Evolutionary conservation across 2,888 invertebrate genomes (phyloP), one percentile per base, ranked within the genome.

Genomic region (Hydropsyche betteni): DNA sequence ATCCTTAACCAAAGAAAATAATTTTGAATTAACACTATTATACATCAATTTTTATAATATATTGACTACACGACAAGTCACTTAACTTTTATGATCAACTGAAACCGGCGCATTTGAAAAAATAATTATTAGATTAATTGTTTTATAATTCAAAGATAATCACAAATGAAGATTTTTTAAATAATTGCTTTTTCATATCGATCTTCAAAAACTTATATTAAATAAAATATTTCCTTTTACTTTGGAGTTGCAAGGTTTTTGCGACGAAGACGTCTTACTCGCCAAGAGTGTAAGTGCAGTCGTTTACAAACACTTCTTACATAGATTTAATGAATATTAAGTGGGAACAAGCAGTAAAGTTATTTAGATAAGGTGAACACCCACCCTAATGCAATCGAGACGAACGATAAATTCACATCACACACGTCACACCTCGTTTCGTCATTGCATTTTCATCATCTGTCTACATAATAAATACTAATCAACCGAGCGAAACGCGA

Each of bases 241-340:
- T 14, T n/a, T 61, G 24, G 12, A 72, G 72, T 72, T 72, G 8
- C n/a, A 7, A 61, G 10, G 72, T 10, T 58, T 7, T 70, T 53
- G 52, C 4, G 10, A 7, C 14, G 70, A 52, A 36, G 34, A 38
- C 50, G 14, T 24, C 52, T 34, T 33, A 44, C 44, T 24, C 5
- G 64, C 68, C 24, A 74, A 74, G 61, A 70, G 71, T 76, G 76
- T 74, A 73, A 74, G 77, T 72, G 50, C 69, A 71, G 74, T 75
- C 75, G 74, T 76, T 78, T 75, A 71, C 78, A 75, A 75, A 74
- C 74, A 76, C 75, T 79, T 76, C 76, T 75, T 77, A 75, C 76
- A 61, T 68, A 71, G 82, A 83, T 84, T 84, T 85, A 85, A 86
- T 87, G 86, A 86, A 86, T 85, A 86, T 84, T 85, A 85, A 86